Conservation (phyloP, 2,797 vertebrate genomes). For the Buceros bicornis region DNA sequence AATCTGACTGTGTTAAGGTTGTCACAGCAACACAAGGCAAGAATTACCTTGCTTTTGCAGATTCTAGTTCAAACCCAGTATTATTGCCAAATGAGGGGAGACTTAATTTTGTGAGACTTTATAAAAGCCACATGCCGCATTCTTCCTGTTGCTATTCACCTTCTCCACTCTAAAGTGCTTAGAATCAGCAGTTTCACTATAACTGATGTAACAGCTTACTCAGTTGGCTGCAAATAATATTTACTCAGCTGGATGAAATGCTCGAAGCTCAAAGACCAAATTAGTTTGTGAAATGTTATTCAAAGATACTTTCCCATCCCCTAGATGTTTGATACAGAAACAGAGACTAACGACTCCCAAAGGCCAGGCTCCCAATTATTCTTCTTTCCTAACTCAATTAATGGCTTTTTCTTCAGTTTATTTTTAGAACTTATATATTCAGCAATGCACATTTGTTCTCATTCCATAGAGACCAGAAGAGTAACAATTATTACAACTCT, state of each 20-base stretch:
- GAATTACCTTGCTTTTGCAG: slow-evolving; percentile 47
- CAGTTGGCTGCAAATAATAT: slow-evolving; percentile 22
- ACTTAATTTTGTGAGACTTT: slow-evolving; percentile 30
- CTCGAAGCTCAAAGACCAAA: slow-evolving; percentile 8
- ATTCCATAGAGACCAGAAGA: background rate
- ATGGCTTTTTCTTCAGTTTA: background rate
- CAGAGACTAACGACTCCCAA: slow-evolving; percentile 51
- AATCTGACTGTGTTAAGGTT: slow-evolving; percentile 22
- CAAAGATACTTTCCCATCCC: slow-evolving; percentile 17
- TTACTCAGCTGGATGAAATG: slow-evolving; percentile 43
- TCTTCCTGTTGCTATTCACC: background rate
- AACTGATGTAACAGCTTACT: background rate
- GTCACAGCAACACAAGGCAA: slow-evolving; percentile 63
- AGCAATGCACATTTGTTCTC: background rate
- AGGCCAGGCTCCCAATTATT: background rate
- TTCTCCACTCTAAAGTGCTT: background rate
- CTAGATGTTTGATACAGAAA: background rate
- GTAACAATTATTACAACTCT: background rate
- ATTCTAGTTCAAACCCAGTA: background rate
- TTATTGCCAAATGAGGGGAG: slow-evolving; percentile 4
- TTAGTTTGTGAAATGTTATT: slow-evolving; percentile 5
- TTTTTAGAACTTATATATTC: slow-evolving; percentile 15
- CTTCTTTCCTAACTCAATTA: background rate
- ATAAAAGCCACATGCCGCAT: background rate
- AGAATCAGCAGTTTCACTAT: slow-evolving; percentile 3